Conservation (phyloP, 2,113 vertebrate genomes). For the Noctilio leporinus region DNA sequence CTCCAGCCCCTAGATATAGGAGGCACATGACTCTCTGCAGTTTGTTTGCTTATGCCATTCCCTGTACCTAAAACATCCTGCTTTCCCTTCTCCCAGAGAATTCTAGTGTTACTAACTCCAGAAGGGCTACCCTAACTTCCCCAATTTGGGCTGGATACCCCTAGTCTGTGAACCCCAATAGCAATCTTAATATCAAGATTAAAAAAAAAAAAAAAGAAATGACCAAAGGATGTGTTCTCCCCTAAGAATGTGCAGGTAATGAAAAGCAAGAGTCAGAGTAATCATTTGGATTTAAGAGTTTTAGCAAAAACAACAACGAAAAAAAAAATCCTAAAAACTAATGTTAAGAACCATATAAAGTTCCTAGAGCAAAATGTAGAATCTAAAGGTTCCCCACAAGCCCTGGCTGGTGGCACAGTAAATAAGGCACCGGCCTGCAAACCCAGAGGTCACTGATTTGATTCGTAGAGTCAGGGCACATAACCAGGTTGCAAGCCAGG, state of each 20-base stretch:
- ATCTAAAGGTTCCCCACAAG: neutral
- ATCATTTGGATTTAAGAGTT: neutral
- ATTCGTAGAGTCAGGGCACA: too few species aligned
- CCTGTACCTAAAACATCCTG: neutral
- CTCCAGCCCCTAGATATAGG: neutral
- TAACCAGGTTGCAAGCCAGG: too few species aligned
- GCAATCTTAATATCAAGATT: neutral
- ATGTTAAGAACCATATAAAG: neutral
- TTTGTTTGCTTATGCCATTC: neutral
- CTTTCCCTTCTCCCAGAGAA: neutral
- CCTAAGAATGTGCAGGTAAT: neutral
- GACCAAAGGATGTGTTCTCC: neutral
- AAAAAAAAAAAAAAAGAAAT: neutral
- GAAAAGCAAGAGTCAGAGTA: neutral
- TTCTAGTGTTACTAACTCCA: neutral
- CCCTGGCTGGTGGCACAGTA: too few species aligned
- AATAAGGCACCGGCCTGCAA: too few species aligned
- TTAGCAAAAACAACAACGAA: neutral
- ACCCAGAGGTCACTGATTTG: too few species aligned
- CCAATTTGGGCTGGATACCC: neutral
- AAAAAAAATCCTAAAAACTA: neutral
- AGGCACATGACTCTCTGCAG: neutral
- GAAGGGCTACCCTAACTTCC: neutral
- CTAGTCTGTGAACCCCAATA: neutral
- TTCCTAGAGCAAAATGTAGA: neutral